Conservation (phyloP, 2,113 vertebrate species). For the Halcyon senegalensis region DNA sequence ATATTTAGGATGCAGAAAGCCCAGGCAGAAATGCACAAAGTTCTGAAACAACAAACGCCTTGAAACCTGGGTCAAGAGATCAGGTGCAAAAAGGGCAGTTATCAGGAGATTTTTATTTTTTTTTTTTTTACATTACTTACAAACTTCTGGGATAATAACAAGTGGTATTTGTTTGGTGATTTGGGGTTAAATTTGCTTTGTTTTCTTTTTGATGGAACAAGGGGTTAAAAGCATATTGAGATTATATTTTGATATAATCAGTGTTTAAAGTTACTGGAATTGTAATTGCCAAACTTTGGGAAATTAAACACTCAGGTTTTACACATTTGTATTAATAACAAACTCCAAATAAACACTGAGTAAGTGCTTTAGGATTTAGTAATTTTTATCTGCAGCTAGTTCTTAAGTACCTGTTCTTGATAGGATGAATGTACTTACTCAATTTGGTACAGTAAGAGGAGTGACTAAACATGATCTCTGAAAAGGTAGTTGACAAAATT, state of each 20-base stretch:
- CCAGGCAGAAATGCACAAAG: slow-evolving; percentile 33
- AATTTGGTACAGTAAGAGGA: background rate
- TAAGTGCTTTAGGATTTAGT: background rate
- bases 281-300: background rate
- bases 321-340: background rate
- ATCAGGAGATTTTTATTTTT: slow-evolving; percentile 37
- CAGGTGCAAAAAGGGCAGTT: slow-evolving; percentile 66
- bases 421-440: background rate
- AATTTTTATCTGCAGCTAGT: background rate
- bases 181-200: background rate
- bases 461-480: slow-evolving; percentile 9
- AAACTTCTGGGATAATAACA: slow-evolving; percentile 56
- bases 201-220: background rate
- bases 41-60: slow-evolving; percentile 63
- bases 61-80: slow-evolving; percentile 74
- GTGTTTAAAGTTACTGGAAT: background rate
- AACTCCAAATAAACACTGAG: background rate
- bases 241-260: background rate
- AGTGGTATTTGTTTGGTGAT: slow-evolving; percentile 7
- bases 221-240: background rate
- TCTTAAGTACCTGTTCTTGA: background rate
- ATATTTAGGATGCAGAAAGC: slow-evolving; percentile 51
- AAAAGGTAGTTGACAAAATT: slow-evolving; percentile 41
- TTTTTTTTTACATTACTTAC: slow-evolving; percentile 43
- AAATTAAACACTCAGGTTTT: background rate